Conservation (phyloP, 2,797 vertebrate species). For the Microctenopoma steveboyesi region DNA sequence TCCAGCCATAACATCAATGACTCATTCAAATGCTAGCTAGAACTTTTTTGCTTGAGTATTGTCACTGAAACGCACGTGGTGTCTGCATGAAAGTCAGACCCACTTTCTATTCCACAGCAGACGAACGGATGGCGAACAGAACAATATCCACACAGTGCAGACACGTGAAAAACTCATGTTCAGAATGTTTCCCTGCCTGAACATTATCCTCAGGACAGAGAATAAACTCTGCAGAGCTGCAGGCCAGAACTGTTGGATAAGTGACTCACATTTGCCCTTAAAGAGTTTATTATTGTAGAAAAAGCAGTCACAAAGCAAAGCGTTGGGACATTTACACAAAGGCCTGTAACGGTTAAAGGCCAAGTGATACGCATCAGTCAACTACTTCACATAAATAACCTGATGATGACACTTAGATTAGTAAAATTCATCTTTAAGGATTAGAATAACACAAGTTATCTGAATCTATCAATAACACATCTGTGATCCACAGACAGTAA, state of each 20-base stretch:
- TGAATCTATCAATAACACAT: background rate
- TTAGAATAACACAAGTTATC: background rate
- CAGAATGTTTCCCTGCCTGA: background rate
- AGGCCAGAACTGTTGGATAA: background rate
- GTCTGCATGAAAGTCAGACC: slow-evolving; percentile 7
- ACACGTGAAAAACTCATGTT: background rate
- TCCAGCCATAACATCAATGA: slow-evolving; percentile 29
- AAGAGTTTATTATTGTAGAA: background rate
- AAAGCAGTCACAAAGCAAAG: background rate
- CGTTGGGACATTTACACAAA: background rate
- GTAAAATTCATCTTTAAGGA: no score
- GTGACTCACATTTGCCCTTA: background rate
- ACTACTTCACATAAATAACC: no score
- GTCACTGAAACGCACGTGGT: slow-evolving; percentile 15
- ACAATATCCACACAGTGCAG: background rate
- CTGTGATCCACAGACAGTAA: no score
- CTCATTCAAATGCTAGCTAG: slow-evolving; percentile 24
- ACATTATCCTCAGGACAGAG: background rate
- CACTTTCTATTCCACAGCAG: background rate
- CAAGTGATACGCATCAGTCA: background rate
- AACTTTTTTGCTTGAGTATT: slow-evolving; percentile 15
- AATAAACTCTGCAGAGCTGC: background rate
- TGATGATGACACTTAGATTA: no score
- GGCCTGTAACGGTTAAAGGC: background rate
- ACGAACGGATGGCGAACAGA: background rate